Evolutionary conservation across 2,888 invertebrate genomes (phyloP).

Genomic region (Drosophila engyochracea): DNA sequence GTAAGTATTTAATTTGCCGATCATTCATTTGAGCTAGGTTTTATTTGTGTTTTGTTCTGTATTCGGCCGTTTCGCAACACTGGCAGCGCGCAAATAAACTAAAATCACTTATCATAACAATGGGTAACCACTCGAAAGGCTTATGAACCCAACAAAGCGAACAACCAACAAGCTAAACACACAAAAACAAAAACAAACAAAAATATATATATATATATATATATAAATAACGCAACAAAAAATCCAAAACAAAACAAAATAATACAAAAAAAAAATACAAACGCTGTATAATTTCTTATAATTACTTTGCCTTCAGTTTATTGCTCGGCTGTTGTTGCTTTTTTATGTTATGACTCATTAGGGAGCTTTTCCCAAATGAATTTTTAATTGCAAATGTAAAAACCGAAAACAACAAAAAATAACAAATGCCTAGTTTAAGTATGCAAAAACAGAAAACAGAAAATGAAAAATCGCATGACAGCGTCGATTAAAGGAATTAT

Average conservation of each 20-base stretch:
- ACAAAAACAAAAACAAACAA: constrained; percentile 3
- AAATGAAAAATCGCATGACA: not conserved
- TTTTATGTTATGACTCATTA: constrained; percentile 37
- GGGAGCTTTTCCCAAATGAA: constrained; percentile 36
- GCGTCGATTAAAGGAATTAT: constrained; percentile 34
- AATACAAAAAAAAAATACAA: not conserved
- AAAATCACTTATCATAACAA: constrained; percentile 39
- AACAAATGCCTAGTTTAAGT: constrained; percentile 4
- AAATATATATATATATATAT: not conserved
- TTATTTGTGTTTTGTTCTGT: no score
- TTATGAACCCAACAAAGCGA: constrained; percentile 48
- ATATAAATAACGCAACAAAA: no score
- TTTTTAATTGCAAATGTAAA: constrained; percentile 45
- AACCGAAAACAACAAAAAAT: constrained; percentile 1
- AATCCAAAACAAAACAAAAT: no score
- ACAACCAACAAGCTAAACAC: constrained; percentile 14
- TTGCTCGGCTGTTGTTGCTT: constrained; percentile 24
- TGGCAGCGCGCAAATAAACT: constrained; percentile 9
- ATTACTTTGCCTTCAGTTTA: constrained; percentile 52
- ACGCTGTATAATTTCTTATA: constrained; percentile 45
- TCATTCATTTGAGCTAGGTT: not conserved
- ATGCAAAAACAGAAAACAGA: not conserved
- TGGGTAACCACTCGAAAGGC: constrained; percentile 63
- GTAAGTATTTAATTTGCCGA: not conserved
- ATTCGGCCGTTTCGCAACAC: not conserved